Percentiles rank a stretch among this genome's conserved stretches.
Evolutionary conservation across 2,888 invertebrate genomes (phyloP).

Genomic region (Diplolepis rosae): DNA sequence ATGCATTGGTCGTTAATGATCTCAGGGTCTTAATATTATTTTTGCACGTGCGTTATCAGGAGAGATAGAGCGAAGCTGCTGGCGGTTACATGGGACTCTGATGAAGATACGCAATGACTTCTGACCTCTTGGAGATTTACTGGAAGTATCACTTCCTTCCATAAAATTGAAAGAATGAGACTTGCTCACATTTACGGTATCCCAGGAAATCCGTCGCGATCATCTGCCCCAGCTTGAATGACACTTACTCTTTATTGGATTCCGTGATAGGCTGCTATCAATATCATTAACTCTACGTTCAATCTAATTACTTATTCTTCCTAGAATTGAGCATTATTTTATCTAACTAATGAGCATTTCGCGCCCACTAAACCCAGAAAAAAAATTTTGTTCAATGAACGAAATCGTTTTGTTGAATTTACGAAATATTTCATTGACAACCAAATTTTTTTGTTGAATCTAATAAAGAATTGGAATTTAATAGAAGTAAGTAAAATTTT

Average conservation of each 20-base stretch:
- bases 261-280: constrained; percentile 35
- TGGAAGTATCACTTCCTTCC: constrained; percentile 53
- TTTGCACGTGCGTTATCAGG: constrained; percentile 67
- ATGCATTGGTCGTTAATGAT: constrained; percentile 38
- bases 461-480: no score
- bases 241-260: constrained; percentile 47
- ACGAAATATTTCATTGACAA: no score
- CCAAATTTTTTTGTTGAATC: no score
- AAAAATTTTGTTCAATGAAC: no score
- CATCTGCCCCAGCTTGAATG: constrained; percentile 45
- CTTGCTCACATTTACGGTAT: constrained; percentile 20
- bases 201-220: constrained; percentile 34
- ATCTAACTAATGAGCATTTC: constrained; percentile 59
- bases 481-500: no score
- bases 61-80: constrained; percentile 33
- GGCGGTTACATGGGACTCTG: constrained; percentile 62
- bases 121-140: constrained; percentile 65
- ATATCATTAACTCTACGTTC: constrained; percentile 49
- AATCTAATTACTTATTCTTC: constrained; percentile 56
- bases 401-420: no score
- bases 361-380: constrained; percentile 57
- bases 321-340: constrained; percentile 56
- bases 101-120: constrained; percentile 65
- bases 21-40: constrained; percentile 60
- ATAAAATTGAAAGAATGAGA: constrained; percentile 35